phyloP scores from a whole-genome alignment of 2,888 invertebrate genomes.

The Helicoverpa assulta region DNA sequence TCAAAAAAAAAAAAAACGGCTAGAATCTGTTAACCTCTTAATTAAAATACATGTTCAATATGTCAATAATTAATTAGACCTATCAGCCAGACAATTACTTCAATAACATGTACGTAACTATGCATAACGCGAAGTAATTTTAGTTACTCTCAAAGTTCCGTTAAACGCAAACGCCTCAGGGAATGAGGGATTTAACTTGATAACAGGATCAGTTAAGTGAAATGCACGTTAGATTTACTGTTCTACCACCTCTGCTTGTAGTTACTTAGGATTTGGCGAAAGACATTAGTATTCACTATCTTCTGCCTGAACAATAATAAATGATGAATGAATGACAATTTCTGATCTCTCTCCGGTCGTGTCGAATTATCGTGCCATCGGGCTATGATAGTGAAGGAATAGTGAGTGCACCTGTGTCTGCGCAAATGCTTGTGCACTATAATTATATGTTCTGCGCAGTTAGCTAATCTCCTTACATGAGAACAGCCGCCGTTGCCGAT shows the following conservation, averaged over 20 bases:
- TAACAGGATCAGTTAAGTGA: slow-evolving; percentile 58
- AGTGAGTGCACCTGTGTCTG: no score
- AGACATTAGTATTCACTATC: background rate
- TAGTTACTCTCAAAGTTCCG: slow-evolving; percentile 35
- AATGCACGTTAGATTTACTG: slow-evolving; percentile 43
- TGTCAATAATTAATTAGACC: background rate
- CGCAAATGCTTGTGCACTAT: no score
- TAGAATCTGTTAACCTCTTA: no score
- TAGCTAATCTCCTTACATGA: no score
- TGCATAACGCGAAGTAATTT: slow-evolving; percentile 31
- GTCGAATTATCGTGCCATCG: no score
- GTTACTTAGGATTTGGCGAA: background rate
- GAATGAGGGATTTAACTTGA: slow-evolving; percentile 44
- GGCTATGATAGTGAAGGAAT: no score
- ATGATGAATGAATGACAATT: no score
- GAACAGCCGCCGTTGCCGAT: no score
- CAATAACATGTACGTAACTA: background rate
- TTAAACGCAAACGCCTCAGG: slow-evolving; percentile 36
- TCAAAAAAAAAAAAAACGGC: no score
- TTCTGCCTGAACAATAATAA: no score
- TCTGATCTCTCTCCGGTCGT: no score
- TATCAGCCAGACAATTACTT: background rate
- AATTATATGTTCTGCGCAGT: no score
- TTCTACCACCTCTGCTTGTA: slow-evolving; percentile 21
- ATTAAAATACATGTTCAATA: background rate